Conservation (phyloP, 2,113 vertebrate genomes). For the Notechis scutatus region DNA sequence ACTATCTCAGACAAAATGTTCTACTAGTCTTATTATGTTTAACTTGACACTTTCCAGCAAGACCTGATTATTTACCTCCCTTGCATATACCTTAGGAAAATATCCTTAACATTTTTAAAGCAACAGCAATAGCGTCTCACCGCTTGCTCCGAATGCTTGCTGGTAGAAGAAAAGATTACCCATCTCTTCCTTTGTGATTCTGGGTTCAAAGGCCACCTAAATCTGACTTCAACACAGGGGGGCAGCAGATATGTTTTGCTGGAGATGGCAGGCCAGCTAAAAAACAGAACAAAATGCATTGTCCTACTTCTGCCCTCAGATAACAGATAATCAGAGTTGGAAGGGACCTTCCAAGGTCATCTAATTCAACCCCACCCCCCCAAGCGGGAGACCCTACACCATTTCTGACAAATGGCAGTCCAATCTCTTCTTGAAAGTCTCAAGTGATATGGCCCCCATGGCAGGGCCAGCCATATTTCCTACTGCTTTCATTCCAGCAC, state of each 20-base stretch:
- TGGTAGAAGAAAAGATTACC: not conserved
- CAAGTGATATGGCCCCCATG: no score
- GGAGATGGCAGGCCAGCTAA: not conserved
- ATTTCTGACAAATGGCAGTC: no score
- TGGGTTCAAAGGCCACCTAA: not conserved
- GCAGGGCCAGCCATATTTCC: not conserved
- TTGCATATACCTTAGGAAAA: not conserved
- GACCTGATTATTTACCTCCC: not conserved
- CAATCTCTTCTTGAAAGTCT: no score
- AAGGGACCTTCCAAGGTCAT: no score
- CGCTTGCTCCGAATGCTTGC: not conserved
- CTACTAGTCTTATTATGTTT: not conserved
- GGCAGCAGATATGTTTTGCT: not conserved
- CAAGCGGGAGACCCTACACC: no score
- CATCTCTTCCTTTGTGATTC: not conserved
- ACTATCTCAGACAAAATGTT: not conserved
- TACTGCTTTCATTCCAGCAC: not conserved
- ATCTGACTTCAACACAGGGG: not conserved
- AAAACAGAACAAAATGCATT: not conserved
- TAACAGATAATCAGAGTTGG: no score
- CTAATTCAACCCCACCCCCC: no score
- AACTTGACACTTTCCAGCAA: slow-evolving; percentile 16
- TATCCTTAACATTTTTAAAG: not conserved
- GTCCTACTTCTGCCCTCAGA: not conserved
- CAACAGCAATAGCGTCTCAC: not conserved